These are phyloP conservation scores for Dilophus febrilis DNA, from an alignment of 2,888 invertebrate genomes.

Conservation along the genomic window DNA sequence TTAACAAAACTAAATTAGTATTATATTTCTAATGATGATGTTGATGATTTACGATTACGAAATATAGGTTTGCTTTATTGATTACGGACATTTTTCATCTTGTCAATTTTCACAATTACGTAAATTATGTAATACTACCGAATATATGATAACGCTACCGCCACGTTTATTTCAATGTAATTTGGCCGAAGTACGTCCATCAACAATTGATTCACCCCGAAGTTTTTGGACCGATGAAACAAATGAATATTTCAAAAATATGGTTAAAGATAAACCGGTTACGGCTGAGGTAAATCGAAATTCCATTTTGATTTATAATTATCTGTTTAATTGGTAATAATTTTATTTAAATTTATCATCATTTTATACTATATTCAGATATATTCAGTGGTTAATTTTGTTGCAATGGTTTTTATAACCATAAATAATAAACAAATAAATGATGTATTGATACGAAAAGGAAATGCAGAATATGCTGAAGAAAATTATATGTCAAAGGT, in stretches of 20 bases:
- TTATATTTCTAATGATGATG: no score
- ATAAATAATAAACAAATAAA: conserved; percentile 37
- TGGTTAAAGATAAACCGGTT: neutral
- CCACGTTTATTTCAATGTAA: conserved; percentile 55
- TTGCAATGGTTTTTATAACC: conserved; percentile 49
- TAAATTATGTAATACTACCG: conserved; percentile 17
- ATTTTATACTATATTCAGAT: conserved; percentile 24
- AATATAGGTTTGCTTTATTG: conserved; percentile 64
- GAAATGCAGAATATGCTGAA: conserved; percentile 47
- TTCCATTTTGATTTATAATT: neutral
- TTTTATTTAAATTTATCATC: conserved; percentile 5
- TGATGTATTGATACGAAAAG: conserved; percentile 40
- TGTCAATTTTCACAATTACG: conserved; percentile 33
- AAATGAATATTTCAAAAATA: no score
- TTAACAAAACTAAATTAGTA: no score
- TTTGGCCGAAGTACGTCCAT: conserved; percentile 52
- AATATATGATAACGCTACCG: conserved; percentile 24
- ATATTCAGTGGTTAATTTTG: conserved; percentile 63
- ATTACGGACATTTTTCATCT: conserved; percentile 49
- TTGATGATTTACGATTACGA: no score
- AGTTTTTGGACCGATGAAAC: conserved; percentile 39
- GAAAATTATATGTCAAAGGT: conserved; percentile 67
- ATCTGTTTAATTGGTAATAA: conserved; percentile 1
- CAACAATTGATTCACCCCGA: conserved; percentile 36
- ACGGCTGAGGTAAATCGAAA: neutral